Base-by-base conservation (phyloP, 1,140 invertebrate species). In the Ceratina calcarata region DNA sequence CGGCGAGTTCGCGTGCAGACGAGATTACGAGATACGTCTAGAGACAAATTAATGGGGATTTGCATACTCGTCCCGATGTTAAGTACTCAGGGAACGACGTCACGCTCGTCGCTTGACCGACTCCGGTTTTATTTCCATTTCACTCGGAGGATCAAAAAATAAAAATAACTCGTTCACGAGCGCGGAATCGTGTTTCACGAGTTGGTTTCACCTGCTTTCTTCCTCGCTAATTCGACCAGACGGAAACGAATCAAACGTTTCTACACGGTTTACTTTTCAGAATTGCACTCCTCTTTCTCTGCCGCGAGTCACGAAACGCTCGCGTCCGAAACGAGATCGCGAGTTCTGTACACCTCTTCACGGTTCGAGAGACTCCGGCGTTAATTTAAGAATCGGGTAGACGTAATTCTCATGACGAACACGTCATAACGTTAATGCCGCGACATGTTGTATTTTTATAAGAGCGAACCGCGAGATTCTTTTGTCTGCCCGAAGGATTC, bases 41-140 rank as follows among this genome's bases (percentile, higher is more conserved):
- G 18, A 27, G 66, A 68, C 66, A 55, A 24, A 68, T 22, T 68
- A 55, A 68, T 68, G 20, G 66, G 53, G 45, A 67, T 67, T 68
- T 55, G 49, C 66, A 55, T 68, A 53, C 66, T 16, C 49, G 45
- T 3, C 27, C n/a, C 3, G 45, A 20, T 16, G 53, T 27, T 57
- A 69, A 69, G 15, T 69, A 68, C 45, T 20, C 27, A 53, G 2
- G 49, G 7, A 53, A 53, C 49, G 51, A 68, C 32, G 45, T 45
- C 12, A 12, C 15, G 24, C 18, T n/a, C 27, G 32, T 3, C 13
- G n/a, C 37, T 45, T 10, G 10, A 45, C 37, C 10, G 37, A 45
- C 37, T 45, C 32, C 62, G 18, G 3, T 18, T 45, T 6, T 32
- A 45, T 32, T 65, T 65, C 27, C 62, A n/a, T 3, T 8, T 18